Conservation (phyloP, 2,113 vertebrate species). For the Chamaetylas fuelleborni region DNA sequence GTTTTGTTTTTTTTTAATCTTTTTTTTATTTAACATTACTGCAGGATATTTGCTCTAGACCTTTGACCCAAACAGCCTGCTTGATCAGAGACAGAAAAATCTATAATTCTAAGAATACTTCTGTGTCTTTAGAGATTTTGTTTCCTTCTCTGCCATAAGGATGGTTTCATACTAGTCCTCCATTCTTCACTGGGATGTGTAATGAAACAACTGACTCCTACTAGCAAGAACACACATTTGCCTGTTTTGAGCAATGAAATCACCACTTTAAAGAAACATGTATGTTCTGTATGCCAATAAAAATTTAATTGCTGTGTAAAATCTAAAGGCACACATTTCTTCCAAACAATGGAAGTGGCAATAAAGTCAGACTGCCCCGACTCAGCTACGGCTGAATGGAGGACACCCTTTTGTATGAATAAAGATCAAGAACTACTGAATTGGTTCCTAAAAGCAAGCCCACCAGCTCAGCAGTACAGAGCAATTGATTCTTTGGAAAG, state of each 20-base stretch:
- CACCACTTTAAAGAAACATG: background rate
- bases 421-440: background rate
- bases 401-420: background rate
- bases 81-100: background rate
- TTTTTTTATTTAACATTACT: background rate
- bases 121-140: background rate
- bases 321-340: background rate
- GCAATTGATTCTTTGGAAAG: background rate
- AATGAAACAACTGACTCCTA: background rate
- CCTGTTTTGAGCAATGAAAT: background rate
- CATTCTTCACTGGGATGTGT: background rate
- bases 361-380: background rate
- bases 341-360: background rate
- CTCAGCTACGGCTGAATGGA: background rate
- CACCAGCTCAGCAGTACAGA: background rate
- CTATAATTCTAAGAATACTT: background rate
- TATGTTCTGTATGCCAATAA: background rate
- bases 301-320: background rate
- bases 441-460: background rate
- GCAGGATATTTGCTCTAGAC: background rate
- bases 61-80: background rate
- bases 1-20: too few species aligned
- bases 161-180: background rate
- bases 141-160: background rate
- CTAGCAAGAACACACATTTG: background rate